Conservation (phyloP, 2,888 invertebrate genomes). For the Ptilodon capucinus region DNA sequence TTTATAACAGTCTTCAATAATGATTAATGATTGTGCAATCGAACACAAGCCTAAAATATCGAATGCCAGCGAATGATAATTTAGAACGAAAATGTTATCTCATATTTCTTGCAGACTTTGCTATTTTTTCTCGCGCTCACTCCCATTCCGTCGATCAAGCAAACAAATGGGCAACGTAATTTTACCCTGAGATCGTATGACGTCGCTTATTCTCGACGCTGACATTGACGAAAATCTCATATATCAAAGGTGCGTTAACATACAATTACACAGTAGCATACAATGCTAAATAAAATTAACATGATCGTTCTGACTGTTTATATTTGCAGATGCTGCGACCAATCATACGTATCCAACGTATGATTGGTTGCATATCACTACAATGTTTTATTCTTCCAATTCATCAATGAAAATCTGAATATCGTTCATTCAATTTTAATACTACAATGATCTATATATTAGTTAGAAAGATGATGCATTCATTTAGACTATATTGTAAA, state of each 20-base stretch:
- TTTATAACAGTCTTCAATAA: not conserved
- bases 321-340: not conserved
- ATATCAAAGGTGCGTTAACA: constrained; percentile 39
- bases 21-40: not conserved
- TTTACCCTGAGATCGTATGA: constrained; percentile 39
- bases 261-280: not conserved
- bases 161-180: constrained; percentile 24
- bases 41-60: constrained; percentile 9
- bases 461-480: too few species aligned
- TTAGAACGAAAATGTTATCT: constrained; percentile 26
- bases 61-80: constrained; percentile 21
- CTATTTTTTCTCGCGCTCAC: not conserved
- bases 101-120: constrained; percentile 14
- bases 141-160: constrained; percentile 36
- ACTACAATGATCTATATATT: too few species aligned
- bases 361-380: too few species aligned
- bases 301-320: not conserved
- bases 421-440: too few species aligned
- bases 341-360: not conserved
- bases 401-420: too few species aligned
- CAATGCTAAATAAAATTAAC: not conserved
- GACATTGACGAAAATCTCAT: constrained; percentile 49
- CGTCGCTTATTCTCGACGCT: constrained; percentile 29
- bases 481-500: too few species aligned
- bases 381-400: too few species aligned